Evolutionary conservation across 2,113 vertebrate species (phyloP).

Genomic region (Rhinopomastus cyanomelas): DNA sequence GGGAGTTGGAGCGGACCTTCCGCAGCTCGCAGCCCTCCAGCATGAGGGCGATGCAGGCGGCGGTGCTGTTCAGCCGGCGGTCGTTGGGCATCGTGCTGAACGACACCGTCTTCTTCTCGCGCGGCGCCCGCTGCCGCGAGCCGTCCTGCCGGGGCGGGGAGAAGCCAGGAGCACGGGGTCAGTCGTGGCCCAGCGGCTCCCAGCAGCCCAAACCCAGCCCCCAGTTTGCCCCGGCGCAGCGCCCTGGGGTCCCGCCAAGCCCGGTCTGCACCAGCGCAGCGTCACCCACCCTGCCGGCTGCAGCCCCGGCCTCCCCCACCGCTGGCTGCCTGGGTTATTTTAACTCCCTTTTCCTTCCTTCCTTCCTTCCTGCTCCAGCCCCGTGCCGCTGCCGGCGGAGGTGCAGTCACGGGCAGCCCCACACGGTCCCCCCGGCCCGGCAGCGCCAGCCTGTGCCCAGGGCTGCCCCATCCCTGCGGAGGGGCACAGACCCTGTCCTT

Average conservation of each 20-base stretch:
- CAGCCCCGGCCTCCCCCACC: slow-evolving; percentile 1
- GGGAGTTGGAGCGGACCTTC: slow-evolving; percentile 92
- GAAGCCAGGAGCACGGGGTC: too few relatives aligned
- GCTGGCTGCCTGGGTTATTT: slow-evolving; percentile 24
- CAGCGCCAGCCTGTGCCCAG: background rate
- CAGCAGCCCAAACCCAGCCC: too few relatives aligned
- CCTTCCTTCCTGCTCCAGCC: slow-evolving; percentile 31
- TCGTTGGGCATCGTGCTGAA: slow-evolving; percentile 93
- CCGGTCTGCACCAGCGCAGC: too few relatives aligned
- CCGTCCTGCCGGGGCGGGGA: slow-evolving; percentile 79
- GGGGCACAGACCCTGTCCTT: fast-evolving
- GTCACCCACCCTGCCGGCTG: fast-evolving
- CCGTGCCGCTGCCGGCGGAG: background rate
- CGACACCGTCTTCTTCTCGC: slow-evolving; percentile 90
- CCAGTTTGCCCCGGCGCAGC: too few relatives aligned
- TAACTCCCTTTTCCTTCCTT: slow-evolving; percentile 66
- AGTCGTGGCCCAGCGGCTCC: too few relatives aligned
- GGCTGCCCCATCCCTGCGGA: background rate
- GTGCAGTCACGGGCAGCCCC: background rate
- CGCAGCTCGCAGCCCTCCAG: slow-evolving; percentile 94
- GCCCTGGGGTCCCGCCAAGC: too few relatives aligned
- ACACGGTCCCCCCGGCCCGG: background rate
- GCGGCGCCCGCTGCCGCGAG: slow-evolving; percentile 78
- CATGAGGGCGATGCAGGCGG: slow-evolving; percentile 93
- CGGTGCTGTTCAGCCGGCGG: slow-evolving; percentile 91